Base-by-base conservation (phyloP, 2,888 invertebrate species). In the Drosophila austrosaltans region DNA sequence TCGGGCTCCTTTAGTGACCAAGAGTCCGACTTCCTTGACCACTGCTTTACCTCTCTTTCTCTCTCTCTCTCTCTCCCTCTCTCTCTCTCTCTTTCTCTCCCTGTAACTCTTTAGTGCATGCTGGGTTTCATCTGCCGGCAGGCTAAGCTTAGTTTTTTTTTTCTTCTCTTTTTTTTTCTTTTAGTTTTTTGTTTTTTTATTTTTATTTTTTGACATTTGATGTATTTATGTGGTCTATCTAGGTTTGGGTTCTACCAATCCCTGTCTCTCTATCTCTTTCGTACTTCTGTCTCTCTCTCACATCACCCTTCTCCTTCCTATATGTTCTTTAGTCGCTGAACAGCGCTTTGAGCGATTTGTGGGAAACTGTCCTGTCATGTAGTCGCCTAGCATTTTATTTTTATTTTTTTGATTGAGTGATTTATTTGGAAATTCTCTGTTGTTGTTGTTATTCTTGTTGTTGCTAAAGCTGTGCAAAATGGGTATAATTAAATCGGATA, bases 351-450 rank as follows among this genome's bases (percentile, higher is more conserved):
- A 85, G 85, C 85, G 85, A 87, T 89, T 87, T 89, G 82, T 85
- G 87, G 89, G 85, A 89, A 85, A 85, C 89, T 84, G 80, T 84
- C 75, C 78, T 81, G 87, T 77, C 88, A 87, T 80, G 87, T 84
- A 74, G 70, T 61, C 75, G 65, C 79, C 68, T 71, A 76, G 83
- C 86, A 76, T 75, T 74, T 72, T 61, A 68, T 68, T 72, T 74
- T 74, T 72, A 54, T 70, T 66, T 71, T 78, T 82, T 89, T 89
- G 87, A 89, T 85, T 89, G 85, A 85, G 85, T 85, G 85, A 85
- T 85, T 85, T 85, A 85, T 85, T 87, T 89, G 82, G 89, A 89
- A 85, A 84, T 86, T 57, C 74, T 16, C 16, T 16, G 83, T 81
- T 86, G 79, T 75, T 66, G 66, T 72, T 66, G 66, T 25, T 76